Percentiles rank a stretch among this genome's conserved stretches.
These are phyloP conservation scores for Drosophila maculinotata DNA, from an alignment of 2,888 invertebrate species.

Conservation along the genomic window DNA sequence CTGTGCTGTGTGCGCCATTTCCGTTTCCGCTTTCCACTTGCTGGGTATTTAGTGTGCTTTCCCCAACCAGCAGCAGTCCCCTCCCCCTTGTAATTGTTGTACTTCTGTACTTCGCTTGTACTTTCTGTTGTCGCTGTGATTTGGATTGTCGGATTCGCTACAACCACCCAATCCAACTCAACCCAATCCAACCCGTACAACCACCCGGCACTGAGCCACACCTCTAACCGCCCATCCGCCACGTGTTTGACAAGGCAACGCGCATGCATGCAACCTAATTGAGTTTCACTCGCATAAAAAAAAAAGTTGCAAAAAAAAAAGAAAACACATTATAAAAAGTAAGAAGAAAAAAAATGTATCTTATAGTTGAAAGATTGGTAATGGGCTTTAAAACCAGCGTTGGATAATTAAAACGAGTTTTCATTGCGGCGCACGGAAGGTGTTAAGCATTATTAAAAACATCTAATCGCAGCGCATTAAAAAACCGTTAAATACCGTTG, in stretches of 20 bases:
- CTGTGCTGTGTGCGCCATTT: slow-evolving; percentile 72
- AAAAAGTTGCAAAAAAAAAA: slow-evolving; percentile 2
- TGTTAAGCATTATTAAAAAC: slow-evolving; percentile 48
- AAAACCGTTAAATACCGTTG: slow-evolving; percentile 47
- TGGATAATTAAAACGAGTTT: slow-evolving; percentile 25
- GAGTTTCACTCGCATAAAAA: slow-evolving; percentile 58
- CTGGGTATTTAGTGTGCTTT: slow-evolving; percentile 73
- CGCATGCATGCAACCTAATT: slow-evolving; percentile 77
- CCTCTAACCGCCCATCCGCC: slow-evolving; percentile 34
- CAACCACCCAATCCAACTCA: background rate
- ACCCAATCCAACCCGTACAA: background rate
- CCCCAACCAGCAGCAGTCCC: background rate
- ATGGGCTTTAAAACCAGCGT: slow-evolving; percentile 31
- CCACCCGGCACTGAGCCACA: background rate
- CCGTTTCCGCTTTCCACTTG: slow-evolving; percentile 81
- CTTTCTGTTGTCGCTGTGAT: slow-evolving; percentile 79
- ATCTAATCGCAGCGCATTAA: slow-evolving; percentile 54
- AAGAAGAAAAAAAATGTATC: slow-evolving; percentile 14
- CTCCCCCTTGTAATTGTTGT: slow-evolving; percentile 68
- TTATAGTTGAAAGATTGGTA: slow-evolving; percentile 45
- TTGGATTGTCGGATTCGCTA: slow-evolving; percentile 62
- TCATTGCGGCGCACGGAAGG: slow-evolving; percentile 33
- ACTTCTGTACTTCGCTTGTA: slow-evolving; percentile 66
- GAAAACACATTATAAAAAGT: slow-evolving; percentile 1
- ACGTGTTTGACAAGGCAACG: slow-evolving; percentile 77